Base-by-base conservation (phyloP, 1,140 invertebrate genomes). In the Drosophila setifemur region DNA sequence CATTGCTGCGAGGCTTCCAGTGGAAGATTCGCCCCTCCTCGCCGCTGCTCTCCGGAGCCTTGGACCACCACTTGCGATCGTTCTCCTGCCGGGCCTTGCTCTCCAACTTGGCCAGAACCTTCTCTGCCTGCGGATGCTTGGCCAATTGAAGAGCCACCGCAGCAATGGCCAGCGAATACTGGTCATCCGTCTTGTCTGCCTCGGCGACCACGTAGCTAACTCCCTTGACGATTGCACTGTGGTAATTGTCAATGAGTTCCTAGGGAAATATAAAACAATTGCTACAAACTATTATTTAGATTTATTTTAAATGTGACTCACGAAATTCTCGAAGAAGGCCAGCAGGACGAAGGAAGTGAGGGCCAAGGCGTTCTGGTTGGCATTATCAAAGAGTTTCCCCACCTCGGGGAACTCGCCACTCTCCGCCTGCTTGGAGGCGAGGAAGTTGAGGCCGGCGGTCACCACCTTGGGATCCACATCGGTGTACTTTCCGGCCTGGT, bases 291-390 rank as follows among this genome's bases (percentile, higher is more conserved):
- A 1, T 3, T 12, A 12, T 12, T 4, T 2, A 12, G 31, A 4
- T 12, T 37, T 2, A 40, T 29, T 42, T 47, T 47, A 48, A 3
- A 12, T 16, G 14, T n/a, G 28, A 57, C 72, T 71, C 54, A 85
- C 94, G 78, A 93, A 90, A 68, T 94, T 93, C 90, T 98, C 96
- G 1, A 97, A 91, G 57, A 98, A 95, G 2, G 97, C 94, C 9
- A 96, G 91, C 0, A 97, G 88, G 1, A 95, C 95, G 72, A 96
- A 97, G 2, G 97, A 97, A 0, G 97, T 97, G 0, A 98, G 91
- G 5, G 96, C 94, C 16, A 97, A 86, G 9, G 95, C 94, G 8
- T 90, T 88, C 19, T 88, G 85, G 31, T 88, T 73, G 6, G 79
- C 54, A 37, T 70, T 73, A 40, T 85, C 79, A 14, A 89, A 77